phyloP scores from a whole-genome alignment of 2,888 invertebrate genomes.

The Diaprepes abbreviatus region DNA sequence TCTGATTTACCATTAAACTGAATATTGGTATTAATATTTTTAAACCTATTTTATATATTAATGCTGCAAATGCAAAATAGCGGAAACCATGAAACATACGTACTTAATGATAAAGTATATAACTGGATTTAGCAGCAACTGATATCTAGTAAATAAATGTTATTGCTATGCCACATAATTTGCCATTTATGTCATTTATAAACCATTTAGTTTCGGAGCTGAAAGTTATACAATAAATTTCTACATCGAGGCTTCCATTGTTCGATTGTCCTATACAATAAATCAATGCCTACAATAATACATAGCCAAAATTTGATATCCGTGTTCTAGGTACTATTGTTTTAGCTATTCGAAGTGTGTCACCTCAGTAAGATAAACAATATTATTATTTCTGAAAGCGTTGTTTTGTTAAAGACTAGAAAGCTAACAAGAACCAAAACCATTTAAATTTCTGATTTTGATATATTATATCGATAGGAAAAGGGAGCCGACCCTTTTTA shows the following conservation, averaged over 20 bases:
- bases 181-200: constrained; percentile 31
- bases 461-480: no score
- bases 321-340: constrained; percentile 17
- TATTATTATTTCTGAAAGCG: not conserved
- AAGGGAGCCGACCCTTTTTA: no score
- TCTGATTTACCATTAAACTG: no score
- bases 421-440: not conserved
- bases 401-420: not conserved
- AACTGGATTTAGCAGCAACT: not conserved
- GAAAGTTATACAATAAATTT: constrained; percentile 32
- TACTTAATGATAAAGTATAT: no score
- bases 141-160: constrained; percentile 19
- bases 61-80: no score
- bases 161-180: constrained; percentile 17
- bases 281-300: constrained; percentile 29
- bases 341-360: constrained; percentile 1
- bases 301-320: constrained; percentile 24
- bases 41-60: no score
- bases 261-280: constrained; percentile 21
- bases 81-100: no score
- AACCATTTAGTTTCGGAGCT: constrained; percentile 28
- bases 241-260: constrained; percentile 24
- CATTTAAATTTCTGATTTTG: not conserved
- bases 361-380: constrained; percentile 18
- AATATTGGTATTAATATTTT: no score